A percentile compares a stretch with the other conserved stretches of the same genome.
phyloP scores from a whole-genome alignment of 1,140 invertebrate genomes.

The Neelides sp. region DNA sequence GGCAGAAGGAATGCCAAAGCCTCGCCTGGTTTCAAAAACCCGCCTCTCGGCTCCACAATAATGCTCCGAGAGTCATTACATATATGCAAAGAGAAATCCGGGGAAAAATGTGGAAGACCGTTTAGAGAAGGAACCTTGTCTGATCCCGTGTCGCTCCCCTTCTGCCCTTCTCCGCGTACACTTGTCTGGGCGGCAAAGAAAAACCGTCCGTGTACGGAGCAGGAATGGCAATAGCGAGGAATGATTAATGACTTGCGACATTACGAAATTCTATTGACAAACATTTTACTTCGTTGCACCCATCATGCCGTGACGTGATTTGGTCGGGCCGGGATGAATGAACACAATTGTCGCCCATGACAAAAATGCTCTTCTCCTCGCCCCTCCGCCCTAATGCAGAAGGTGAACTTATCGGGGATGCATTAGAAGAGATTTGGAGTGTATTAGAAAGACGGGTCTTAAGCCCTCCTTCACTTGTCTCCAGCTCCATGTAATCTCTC shows the following conservation, averaged over 20 bases:
- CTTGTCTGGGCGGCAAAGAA: background rate
- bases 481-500: slow-evolving; percentile 11
- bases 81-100: too few species aligned
- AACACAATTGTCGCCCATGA: slow-evolving; percentile 24
- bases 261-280: slow-evolving; percentile 33
- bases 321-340: slow-evolving; percentile 21
- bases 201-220: background rate
- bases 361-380: slow-evolving; percentile 15
- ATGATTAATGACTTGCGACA: slow-evolving; percentile 33
- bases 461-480: slow-evolving; percentile 12
- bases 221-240: slow-evolving; percentile 17
- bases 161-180: too few species aligned
- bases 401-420: too few species aligned
- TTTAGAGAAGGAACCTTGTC: too few species aligned
- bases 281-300: slow-evolving; percentile 32
- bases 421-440: background rate
- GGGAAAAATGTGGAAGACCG: too few species aligned
- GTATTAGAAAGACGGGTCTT: background rate
- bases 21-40: too few species aligned
- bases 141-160: too few species aligned
- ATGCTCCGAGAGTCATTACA: too few species aligned
- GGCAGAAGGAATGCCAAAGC: too few species aligned
- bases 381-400: background rate
- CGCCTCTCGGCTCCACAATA: too few species aligned
- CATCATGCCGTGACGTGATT: slow-evolving; percentile 31